A percentile compares a stretch with the other conserved stretches of the same genome.
These are phyloP conservation scores for Ctenomys sociabilis DNA, from an alignment of 2,113 vertebrate genomes.

Conservation along the genomic window DNA sequence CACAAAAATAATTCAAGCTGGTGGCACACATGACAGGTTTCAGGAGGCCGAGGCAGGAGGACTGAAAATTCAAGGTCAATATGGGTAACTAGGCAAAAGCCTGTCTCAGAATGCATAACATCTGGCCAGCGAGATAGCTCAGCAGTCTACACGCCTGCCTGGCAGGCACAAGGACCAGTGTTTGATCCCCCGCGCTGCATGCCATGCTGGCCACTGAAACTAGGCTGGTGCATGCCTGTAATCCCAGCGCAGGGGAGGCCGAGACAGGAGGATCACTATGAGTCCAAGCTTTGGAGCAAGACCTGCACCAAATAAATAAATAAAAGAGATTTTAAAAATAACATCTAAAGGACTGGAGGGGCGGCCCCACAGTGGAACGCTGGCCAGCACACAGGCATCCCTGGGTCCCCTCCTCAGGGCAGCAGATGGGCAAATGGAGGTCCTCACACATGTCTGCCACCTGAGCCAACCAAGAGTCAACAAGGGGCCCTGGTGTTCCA, in stretches of 20 bases:
- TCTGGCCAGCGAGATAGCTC: no score
- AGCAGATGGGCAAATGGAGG: background rate
- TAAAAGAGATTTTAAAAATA: background rate
- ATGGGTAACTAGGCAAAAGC: background rate
- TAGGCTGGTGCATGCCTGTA: no score
- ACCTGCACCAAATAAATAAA: no score
- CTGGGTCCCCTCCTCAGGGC: background rate
- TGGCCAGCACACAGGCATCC: background rate
- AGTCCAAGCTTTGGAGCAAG: no score
- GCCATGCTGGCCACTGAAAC: no score
- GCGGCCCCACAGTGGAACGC: no score
- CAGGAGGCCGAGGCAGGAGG: background rate
- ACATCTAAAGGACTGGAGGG: background rate
- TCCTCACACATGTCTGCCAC: background rate
- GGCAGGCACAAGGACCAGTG: no score
- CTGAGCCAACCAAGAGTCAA: background rate
- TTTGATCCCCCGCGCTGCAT: no score
- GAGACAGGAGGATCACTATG: no score
- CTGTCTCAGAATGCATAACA: background rate
- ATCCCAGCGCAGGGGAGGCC: no score
- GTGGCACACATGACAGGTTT: background rate
- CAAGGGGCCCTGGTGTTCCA: rapidly evolving
- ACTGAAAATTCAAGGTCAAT: background rate
- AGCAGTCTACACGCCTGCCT: no score
- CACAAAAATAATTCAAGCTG: background rate